A percentile compares a stretch with the other conserved stretches of the same genome.
Evolutionary conservation across 2,113 vertebrate species (phyloP).

Genomic region (Telmatochromis brachygnathus): DNA sequence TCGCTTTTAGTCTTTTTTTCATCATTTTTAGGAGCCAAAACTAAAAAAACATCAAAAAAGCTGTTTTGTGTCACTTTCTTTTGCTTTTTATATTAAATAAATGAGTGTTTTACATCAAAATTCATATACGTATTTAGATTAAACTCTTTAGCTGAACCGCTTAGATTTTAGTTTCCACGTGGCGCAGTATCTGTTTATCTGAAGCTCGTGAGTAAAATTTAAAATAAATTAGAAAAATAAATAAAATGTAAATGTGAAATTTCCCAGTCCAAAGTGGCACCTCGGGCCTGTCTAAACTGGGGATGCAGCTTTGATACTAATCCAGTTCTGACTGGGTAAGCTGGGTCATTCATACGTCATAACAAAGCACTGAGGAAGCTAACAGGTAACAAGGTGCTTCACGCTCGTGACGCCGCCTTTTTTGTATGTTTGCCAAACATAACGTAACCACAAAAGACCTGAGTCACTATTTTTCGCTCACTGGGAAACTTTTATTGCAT

Average conservation of each 20-base stretch:
- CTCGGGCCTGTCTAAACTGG: not conserved
- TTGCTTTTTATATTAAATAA: not conserved
- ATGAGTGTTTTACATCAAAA: not conserved
- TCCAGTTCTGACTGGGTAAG: not conserved
- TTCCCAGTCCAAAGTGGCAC: not conserved
- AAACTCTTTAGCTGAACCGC: not conserved
- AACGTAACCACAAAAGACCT: not conserved
- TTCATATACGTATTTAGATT: not conserved
- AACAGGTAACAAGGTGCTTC: not conserved
- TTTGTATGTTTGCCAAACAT: not conserved
- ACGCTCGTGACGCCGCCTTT: not conserved
- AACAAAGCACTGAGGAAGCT: not conserved
- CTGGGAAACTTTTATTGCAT: not conserved
- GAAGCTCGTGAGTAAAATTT: not conserved
- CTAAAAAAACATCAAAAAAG: not conserved
- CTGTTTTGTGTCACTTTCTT: not conserved
- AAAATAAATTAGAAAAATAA: not conserved
- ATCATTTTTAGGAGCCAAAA: not conserved
- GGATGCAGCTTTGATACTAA: not conserved
- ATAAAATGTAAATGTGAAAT: not conserved
- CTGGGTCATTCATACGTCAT: accelerated
- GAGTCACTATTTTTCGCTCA: not conserved
- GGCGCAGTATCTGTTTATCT: not conserved
- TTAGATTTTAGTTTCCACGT: accelerated
- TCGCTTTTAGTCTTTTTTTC: not conserved